Conservation (phyloP, 2,113 vertebrate genomes). For the Seriola rivoliana region DNA sequence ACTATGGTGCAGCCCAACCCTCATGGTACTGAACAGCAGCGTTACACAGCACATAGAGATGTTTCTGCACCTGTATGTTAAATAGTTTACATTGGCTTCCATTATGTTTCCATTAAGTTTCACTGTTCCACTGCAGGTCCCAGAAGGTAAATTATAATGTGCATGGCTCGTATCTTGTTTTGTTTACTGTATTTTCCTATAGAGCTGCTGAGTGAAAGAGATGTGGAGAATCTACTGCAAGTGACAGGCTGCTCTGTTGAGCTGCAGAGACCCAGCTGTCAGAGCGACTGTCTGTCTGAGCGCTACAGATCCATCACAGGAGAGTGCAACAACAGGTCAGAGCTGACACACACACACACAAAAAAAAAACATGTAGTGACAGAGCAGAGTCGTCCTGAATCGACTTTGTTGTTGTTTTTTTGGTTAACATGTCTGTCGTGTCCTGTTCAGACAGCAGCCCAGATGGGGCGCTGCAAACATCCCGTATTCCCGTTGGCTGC, state of each 20-base stretch:
- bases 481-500: conserved; percentile 85
- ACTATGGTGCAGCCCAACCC: conserved; percentile 74
- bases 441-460: conserved; percentile 75
- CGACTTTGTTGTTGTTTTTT: background rate
- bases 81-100: background rate
- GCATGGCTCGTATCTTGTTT: background rate
- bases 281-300: conserved; percentile 79
- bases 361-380: background rate
- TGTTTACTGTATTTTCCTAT: background rate
- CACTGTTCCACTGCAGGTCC: background rate
- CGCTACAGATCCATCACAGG: conserved; percentile 85
- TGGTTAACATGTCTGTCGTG: background rate
- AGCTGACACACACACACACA: background rate
- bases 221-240: conserved; percentile 80
- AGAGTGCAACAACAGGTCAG: conserved; percentile 86
- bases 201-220: conserved; percentile 81
- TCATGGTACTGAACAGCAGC: conserved; percentile 70
- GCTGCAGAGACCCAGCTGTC: conserved; percentile 75
- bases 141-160: background rate
- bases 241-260: conserved; percentile 82
- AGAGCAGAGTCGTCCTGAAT: background rate
- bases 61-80: background rate
- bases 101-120: background rate
- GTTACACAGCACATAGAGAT: background rate
- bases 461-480: conserved; percentile 84